These are phyloP conservation scores for Sus scrofa DNA, from an alignment of 2,113 vertebrate species.

Conservation along the genomic window T2T-Sscrofa CM000814.6:101273001-101273500, in stretches of 20 bases:
- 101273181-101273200: background rate
- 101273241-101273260: slow-evolving; percentile 4
- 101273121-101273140: background rate
- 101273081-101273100: background rate
- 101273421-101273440: background rate
- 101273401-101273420: background rate
- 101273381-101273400: background rate
- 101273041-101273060: background rate
- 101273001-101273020: slow-evolving; percentile 20
- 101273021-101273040: background rate
- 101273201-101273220: background rate
- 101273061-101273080: background rate
- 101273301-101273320: background rate
- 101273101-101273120: background rate
- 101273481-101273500: background rate
- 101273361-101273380: background rate
- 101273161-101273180: background rate
- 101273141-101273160: background rate
- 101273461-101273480: background rate
- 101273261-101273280: background rate
- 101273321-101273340: background rate
- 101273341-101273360: background rate
- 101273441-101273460: background rate
- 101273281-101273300: background rate
- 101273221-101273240: background rate